Conservation (phyloP, 2,113 vertebrate species). For the Paracyprichromis sp. region DNA sequence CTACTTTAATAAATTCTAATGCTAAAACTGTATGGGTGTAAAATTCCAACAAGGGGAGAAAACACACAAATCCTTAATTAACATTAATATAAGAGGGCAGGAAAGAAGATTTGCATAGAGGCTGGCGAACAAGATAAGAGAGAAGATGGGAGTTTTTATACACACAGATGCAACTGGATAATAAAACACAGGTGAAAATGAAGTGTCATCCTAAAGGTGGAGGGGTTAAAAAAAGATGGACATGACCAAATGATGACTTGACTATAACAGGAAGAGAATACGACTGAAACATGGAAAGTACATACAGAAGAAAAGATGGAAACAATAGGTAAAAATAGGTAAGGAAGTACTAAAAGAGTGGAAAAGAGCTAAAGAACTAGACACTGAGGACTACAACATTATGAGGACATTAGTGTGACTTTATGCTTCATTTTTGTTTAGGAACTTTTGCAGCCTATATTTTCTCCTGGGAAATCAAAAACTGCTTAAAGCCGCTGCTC, state of each 20-base stretch:
- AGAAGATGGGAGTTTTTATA: not conserved
- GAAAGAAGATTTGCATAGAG: rapidly evolving
- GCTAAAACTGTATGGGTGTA: not conserved
- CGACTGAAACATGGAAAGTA: not conserved
- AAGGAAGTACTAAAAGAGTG: not conserved
- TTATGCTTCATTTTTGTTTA: not conserved
- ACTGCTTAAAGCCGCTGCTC: not conserved
- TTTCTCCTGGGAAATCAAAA: not conserved
- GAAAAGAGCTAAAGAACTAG: not conserved
- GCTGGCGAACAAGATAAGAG: not conserved
- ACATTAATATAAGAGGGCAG: not conserved
- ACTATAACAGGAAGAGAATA: not conserved
- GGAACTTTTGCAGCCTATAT: not conserved
- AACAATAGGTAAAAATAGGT: not conserved
- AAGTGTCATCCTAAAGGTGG: not conserved
- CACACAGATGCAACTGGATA: not conserved
- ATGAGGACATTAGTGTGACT: not conserved
- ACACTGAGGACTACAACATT: not conserved
- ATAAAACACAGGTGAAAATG: not conserved
- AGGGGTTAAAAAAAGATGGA: not conserved
- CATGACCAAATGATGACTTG: not conserved
- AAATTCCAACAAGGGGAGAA: not conserved
- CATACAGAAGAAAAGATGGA: not conserved
- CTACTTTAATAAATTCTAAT: not conserved
- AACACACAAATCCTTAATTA: not conserved